Conservation (phyloP, 2,113 vertebrate species). For the Laterallus jamaicensis region DNA sequence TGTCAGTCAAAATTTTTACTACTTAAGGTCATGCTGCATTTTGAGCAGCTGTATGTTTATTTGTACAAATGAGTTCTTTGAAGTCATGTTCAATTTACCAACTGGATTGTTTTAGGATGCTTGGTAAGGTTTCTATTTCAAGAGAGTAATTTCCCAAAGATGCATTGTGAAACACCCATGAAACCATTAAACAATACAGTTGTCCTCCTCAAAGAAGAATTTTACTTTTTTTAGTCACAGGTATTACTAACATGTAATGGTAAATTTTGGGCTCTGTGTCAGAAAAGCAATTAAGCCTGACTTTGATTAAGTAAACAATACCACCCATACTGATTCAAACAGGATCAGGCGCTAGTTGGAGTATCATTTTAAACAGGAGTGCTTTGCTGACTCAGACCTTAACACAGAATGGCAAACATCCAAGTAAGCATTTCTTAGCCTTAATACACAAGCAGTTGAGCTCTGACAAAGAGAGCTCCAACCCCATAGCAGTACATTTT, state of each 20-base stretch:
- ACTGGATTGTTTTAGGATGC: not conserved
- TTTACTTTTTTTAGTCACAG: not conserved
- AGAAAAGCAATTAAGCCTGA: not conserved
- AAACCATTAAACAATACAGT: not conserved
- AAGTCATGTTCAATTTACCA: not conserved
- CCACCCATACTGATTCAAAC: not conserved
- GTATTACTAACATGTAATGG: not conserved
- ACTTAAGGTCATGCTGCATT: not conserved
- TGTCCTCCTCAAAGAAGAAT: not conserved
- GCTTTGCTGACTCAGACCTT: not conserved
- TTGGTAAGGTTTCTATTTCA: not conserved
- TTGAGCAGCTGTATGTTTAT: not conserved
- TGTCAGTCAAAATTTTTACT: not conserved
- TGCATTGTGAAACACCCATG: not conserved
- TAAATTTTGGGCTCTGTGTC: not conserved
- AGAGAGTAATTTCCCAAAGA: not conserved
- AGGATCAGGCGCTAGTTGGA: not conserved
- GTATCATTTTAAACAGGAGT: not conserved
- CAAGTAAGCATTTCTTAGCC: not conserved
- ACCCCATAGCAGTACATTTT: not conserved
- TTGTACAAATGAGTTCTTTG: not conserved
- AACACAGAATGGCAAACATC: not conserved
- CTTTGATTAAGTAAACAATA: not conserved
- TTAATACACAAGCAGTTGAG: rapidly evolving
- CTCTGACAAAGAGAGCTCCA: not conserved